phyloP scores from a whole-genome alignment of 2,113 vertebrate genomes.

The Macaca nemestrina region DNA sequence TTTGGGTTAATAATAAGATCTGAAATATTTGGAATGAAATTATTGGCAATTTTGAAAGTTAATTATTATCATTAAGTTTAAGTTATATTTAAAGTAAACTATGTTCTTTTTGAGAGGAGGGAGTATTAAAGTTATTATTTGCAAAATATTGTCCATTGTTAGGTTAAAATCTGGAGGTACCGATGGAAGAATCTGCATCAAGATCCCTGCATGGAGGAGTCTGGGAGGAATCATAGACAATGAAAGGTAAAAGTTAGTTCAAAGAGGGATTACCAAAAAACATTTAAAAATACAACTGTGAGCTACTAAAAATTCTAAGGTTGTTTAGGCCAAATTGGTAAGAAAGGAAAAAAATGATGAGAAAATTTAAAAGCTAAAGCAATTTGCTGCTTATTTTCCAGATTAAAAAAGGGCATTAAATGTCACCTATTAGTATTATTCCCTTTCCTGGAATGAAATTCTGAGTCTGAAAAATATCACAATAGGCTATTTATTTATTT shows the following conservation, averaged over 20 bases:
- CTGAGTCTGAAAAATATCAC: neutral
- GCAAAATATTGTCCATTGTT: neutral
- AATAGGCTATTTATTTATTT: neutral
- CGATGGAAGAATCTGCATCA: neutral
- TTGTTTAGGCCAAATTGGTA: neutral
- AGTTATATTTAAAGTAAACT: neutral
- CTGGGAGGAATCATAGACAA: neutral
- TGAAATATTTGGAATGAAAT: neutral
- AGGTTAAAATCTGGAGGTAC: neutral
- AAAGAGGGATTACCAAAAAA: neutral
- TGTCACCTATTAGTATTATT: neutral
- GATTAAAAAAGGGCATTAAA: neutral
- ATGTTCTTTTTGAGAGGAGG: neutral
- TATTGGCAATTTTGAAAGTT: neutral
- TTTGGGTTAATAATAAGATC: neutral
- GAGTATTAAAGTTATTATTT: neutral
- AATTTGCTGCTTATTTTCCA: neutral
- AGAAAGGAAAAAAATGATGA: neutral
- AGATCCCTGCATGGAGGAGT: neutral
- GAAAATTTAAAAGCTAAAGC: neutral
- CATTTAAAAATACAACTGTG: neutral
- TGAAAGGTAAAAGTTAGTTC: neutral
- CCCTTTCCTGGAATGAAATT: neutral
- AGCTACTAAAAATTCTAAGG: neutral
- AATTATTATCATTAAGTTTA: neutral